phyloP scores from a whole-genome alignment of 2,888 invertebrate species.

The Leptura quadrifasciata region DNA sequence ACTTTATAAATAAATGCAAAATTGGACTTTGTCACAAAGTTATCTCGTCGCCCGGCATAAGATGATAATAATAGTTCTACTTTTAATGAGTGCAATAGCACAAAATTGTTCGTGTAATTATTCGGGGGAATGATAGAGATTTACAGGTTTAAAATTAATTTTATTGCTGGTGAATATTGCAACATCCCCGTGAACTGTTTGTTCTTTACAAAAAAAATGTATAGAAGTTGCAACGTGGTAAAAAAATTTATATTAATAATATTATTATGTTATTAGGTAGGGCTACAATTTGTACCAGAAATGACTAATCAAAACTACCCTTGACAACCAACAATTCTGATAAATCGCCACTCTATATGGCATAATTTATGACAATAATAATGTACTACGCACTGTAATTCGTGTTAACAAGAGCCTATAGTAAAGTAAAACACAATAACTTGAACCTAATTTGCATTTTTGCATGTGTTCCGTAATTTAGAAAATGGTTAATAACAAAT shows the following conservation, averaged over 20 bases:
- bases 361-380: slow-evolving; percentile 26
- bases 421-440: slow-evolving; percentile 11
- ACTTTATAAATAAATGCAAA: no score
- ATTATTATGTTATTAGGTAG: slow-evolving; percentile 2
- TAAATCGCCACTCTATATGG: slow-evolving; percentile 13
- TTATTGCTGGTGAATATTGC: no score
- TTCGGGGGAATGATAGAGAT: neutral
- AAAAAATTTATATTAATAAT: slow-evolving; percentile 10
- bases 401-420: neutral
- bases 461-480: slow-evolving; percentile 34
- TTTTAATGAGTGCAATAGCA: no score
- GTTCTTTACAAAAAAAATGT: no score
- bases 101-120: neutral
- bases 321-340: slow-evolving; percentile 22
- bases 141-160: neutral
- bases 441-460: slow-evolving; percentile 29
- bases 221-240: neutral
- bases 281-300: slow-evolving; percentile 1
- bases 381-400: neutral
- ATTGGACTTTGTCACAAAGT: no score
- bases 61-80: no score
- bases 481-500: slow-evolving; percentile 16
- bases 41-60: no score
- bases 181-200: no score
- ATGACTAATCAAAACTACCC: slow-evolving; percentile 27